Evolutionary conservation across 2,797 vertebrate genomes (phyloP), one percentile per base, ranked within the genome.

Genomic region (Cottoperca gobio): DNA sequence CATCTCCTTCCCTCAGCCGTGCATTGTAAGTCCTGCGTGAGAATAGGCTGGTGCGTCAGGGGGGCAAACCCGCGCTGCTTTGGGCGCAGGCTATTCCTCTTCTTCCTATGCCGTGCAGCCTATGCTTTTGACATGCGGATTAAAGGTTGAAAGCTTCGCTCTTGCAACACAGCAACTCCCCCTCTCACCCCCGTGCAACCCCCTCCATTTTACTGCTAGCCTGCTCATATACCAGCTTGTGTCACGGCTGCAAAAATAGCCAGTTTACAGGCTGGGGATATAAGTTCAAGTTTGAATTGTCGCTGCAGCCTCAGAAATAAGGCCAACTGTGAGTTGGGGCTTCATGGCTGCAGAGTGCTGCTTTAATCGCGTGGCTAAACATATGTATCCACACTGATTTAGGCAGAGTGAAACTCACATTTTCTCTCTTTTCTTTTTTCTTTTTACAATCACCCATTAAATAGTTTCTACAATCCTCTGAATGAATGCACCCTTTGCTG

Each of bases 41-140:
- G 85, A 86, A 86, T 78, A 61, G 80, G 75, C 79, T 65, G 83
- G 78, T 82, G 79, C 72, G 75, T 73, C 76, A 63, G 72, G 78
- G 82, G 72, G 76, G 70, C 54, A 53, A 76, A 33, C 63, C 73
- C 74, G 70, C 69, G 26, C 75, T 10, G 72, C 65, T 77, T 45
- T 66, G 62, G 62, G 66, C 59, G 68, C 77, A 73, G 62, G 76
- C 82, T 76, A 81, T 86, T 75, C 88, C 85, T 89, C 85, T 83
- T 81, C 86, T 69, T 73, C 88, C 85, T 90, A 28, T 75, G 77
- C 84, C 66, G 73, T 75, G 86, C 80, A 88, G 87, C 86, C 85
- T 82, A 81, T 89, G 88, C 88, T 88, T 92, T 87, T 90, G 88
- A 93, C 93, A 90, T 88, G 88, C 88, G 86, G 92, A 91, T 93